phyloP scores from a whole-genome alignment of 1,140 invertebrate species.

The Chironomus tepperi region DNA sequence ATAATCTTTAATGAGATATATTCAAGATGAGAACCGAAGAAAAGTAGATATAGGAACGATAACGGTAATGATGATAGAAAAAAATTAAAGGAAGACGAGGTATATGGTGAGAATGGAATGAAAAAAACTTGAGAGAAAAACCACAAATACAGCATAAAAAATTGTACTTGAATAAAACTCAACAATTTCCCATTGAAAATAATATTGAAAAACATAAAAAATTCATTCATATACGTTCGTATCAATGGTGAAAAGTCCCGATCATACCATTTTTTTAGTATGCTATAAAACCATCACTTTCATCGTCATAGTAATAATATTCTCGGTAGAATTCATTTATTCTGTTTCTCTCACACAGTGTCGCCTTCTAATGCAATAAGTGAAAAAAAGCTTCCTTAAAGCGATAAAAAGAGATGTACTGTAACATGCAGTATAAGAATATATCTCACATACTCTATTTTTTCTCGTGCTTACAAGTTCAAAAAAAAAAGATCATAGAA shows the following conservation, averaged over 20 bases:
- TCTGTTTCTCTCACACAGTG: no score
- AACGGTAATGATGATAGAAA: conserved; percentile 21
- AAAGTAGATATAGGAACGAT: not conserved
- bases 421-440: no score
- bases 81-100: not conserved
- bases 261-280: not conserved
- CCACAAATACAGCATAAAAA: not conserved
- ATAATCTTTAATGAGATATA: conserved; percentile 23
- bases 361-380: no score
- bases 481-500: no score
- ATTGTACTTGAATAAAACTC: not conserved
- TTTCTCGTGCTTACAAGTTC: no score
- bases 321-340: no score
- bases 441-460: no score
- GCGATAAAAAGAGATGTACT: no score
- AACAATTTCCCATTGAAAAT: not conserved
- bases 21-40: not conserved
- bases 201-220: conserved; percentile 15
- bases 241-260: not conserved
- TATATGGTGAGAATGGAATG: no score
- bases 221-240: not conserved
- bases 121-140: not conserved
- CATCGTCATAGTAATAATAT: no score
- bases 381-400: no score
- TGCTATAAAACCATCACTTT: no score